Evolutionary conservation across 2,888 invertebrate species (phyloP).

Genomic region (Prosopocoilus inquinatus): DNA sequence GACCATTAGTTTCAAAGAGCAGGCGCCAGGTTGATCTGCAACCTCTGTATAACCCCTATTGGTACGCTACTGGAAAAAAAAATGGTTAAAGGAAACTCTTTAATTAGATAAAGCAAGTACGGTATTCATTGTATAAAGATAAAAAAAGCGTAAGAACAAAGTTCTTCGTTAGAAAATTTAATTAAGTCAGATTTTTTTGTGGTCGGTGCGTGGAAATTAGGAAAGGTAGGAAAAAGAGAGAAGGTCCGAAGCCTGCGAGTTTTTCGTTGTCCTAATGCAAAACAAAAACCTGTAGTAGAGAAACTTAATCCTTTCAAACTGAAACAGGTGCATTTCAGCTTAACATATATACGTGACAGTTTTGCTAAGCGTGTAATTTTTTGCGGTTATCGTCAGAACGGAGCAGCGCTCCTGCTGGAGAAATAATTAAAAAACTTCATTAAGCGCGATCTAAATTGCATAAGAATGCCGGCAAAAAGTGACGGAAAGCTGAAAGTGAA

Average conservation of each 20-base stretch:
- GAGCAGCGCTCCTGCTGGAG: not conserved
- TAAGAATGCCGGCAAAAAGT: conserved; percentile 20
- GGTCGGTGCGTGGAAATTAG: not conserved
- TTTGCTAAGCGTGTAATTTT: conserved; percentile 6
- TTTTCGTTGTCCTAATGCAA: not conserved
- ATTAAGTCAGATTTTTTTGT: not conserved
- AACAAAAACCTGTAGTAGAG: conserved; percentile 8
- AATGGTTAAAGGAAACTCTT: no score
- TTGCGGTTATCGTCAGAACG: conserved; percentile 10
- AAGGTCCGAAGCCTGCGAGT: not conserved
- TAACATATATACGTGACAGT: conserved; percentile 16
- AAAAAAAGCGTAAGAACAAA: no score
- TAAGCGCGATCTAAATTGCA: conserved; percentile 16
- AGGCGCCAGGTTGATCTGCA: no score
- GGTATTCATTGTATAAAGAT: no score
- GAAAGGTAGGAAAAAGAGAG: not conserved
- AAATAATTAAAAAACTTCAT: conserved; percentile 14
- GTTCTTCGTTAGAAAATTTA: no score
- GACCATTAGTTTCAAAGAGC: no score
- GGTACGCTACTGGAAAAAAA: no score
- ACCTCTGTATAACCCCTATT: no score
- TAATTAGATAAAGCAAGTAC: no score
- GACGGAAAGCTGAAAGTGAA: conserved; percentile 11
- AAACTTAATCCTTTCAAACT: conserved; percentile 13
- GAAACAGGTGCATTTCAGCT: conserved; percentile 18